Conservation (phyloP, 1,140 invertebrate genomes). For the Penaeus indicus region DNA sequence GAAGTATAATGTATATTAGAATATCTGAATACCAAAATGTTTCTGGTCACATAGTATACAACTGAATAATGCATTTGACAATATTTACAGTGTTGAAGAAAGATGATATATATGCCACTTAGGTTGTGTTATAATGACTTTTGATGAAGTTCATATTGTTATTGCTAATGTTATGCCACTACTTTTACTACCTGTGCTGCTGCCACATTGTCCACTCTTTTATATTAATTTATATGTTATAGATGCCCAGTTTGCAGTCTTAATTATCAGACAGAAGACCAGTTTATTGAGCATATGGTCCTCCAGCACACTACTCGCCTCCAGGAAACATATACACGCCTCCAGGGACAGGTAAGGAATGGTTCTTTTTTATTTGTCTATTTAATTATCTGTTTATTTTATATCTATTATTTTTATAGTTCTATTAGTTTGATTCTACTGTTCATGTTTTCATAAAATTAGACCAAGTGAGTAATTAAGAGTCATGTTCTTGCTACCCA, state of each 20-base stretch:
- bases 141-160: too few species aligned
- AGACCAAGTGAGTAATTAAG: too few species aligned
- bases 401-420: background rate
- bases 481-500: too few species aligned
- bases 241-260: conserved; percentile 59
- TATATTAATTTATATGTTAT: conserved; percentile 17
- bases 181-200: background rate
- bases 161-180: too few species aligned
- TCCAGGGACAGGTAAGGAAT: conserved; percentile 50
- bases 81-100: too few species aligned
- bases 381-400: background rate
- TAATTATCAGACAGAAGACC: conserved; percentile 57
- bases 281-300: conserved; percentile 60
- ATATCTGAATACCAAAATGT: background rate
- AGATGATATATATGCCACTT: too few species aligned
- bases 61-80: too few species aligned
- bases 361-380: background rate
- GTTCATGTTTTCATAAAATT: too few species aligned
- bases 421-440: too few species aligned
- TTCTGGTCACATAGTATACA: too few species aligned
- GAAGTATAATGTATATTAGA: background rate
- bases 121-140: too few species aligned
- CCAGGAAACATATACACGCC: conserved; percentile 49
- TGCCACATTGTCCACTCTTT: background rate
- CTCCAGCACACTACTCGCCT: conserved; percentile 49